Percentiles rank a stretch among this genome's conserved stretches.
These are phyloP conservation scores for Microcebus tavaratra DNA, from an alignment of 2,113 vertebrate species.

Conservation along the genomic window DNA sequence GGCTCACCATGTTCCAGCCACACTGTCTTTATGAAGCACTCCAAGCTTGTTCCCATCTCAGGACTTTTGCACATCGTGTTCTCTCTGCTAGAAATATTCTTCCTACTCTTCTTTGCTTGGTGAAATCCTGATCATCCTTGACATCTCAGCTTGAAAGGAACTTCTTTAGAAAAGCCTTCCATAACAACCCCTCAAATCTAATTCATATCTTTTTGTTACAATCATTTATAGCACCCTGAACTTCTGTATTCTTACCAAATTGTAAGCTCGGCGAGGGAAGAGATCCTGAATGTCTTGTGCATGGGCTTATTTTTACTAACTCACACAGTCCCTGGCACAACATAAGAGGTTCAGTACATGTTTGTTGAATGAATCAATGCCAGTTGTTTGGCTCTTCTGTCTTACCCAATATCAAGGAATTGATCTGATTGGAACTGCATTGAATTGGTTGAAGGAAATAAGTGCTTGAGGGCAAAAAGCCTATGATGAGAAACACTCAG, in stretches of 20 bases:
- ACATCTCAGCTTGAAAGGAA: slow-evolving; percentile 11
- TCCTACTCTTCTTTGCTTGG: not conserved
- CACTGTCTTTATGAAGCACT: not conserved
- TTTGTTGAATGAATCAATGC: slow-evolving; percentile 37
- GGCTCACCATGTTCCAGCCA: not conserved
- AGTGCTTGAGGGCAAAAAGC: not conserved
- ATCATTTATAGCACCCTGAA: not conserved
- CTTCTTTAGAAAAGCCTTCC: slow-evolving; percentile 1
- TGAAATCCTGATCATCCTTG: not conserved
- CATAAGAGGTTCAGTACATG: not conserved
- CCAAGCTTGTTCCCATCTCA: not conserved
- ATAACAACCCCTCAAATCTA: not conserved
- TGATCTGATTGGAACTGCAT: not conserved
- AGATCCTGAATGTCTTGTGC: not conserved
- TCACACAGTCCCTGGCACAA: not conserved
- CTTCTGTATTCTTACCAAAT: not conserved
- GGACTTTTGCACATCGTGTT: not conserved
- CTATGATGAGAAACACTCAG: not conserved
- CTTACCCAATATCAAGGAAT: not conserved
- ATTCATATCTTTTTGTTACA: not conserved
- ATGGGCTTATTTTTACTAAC: not conserved
- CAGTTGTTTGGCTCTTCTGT: not conserved
- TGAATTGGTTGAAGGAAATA: slow-evolving; percentile 34
- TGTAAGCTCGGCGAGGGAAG: not conserved
- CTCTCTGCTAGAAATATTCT: slow-evolving; percentile 32